These are phyloP conservation scores for Enteromius mattozi DNA, from an alignment of 2,797 vertebrate genomes.

Conservation along the genomic window DNA sequence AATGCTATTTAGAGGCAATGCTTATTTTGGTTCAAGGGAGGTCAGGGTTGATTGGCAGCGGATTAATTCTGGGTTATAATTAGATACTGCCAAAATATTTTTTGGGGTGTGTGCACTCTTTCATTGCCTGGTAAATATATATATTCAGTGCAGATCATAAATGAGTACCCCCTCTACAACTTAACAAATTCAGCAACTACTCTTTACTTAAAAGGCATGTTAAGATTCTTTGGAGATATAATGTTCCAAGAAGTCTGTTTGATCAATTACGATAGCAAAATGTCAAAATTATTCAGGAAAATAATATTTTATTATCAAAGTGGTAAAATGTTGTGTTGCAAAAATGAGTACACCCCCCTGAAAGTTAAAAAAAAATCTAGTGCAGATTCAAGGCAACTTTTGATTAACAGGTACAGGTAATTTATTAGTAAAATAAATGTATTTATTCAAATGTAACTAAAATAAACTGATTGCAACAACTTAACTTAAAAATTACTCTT, in stretches of 20 bases:
- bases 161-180: background rate
- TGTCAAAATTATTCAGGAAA: too few relatives aligned
- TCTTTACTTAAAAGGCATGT: background rate
- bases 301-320: too few relatives aligned
- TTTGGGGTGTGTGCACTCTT: background rate
- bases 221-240: background rate
- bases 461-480: too few relatives aligned
- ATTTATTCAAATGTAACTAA: too few relatives aligned
- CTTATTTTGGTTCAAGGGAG: background rate
- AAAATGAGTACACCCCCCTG: too few relatives aligned
- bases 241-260: background rate
- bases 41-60: background rate
- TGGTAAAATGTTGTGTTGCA: background rate
- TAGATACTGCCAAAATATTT: background rate
- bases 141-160: background rate
- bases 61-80: constrained; percentile 13
- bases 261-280: background rate
- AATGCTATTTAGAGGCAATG: background rate
- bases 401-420: too few relatives aligned
- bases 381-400: too few relatives aligned
- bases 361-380: background rate
- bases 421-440: too few relatives aligned
- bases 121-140: background rate
- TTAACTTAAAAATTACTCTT: too few relatives aligned
- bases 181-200: background rate